Conservation (phyloP, 2,113 vertebrate genomes). For the Ciconia stormi region DNA sequence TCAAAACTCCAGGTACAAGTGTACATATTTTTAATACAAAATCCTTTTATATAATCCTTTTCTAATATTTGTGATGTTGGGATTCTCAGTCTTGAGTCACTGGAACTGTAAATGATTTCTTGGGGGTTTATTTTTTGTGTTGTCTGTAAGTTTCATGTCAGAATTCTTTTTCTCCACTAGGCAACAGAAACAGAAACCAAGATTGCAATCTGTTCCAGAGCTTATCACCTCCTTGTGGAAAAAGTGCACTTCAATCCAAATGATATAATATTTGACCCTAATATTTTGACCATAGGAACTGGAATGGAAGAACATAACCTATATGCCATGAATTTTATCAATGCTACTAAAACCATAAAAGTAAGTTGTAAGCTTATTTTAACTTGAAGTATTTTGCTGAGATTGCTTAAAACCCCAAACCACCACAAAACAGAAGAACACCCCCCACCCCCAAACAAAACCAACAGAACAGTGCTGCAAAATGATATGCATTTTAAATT, state of each 20-base stretch:
- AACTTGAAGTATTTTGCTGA: background rate
- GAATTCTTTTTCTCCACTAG: conserved; percentile 66
- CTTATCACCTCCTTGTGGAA: conserved; percentile 85
- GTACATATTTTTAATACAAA: background rate
- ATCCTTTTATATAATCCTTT: background rate
- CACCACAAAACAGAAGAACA: background rate
- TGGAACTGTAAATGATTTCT: background rate
- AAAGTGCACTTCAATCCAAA: conserved; percentile 87
- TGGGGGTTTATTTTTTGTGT: background rate
- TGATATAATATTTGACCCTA: conserved; percentile 98
- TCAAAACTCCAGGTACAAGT: background rate
- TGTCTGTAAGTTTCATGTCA: background rate
- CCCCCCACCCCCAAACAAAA: rapidly evolving
- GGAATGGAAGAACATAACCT: conserved; percentile 95
- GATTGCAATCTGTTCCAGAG: conserved; percentile 87
- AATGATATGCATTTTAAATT: background rate
- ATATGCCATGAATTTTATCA: conserved; percentile 91
- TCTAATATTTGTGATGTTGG: background rate
- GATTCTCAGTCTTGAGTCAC: background rate
- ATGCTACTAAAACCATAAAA: conserved; percentile 88
- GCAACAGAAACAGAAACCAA: conserved; percentile 89
- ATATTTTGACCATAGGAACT: conserved; percentile 96
- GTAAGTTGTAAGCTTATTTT: conserved; percentile 71
- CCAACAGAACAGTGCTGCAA: background rate
- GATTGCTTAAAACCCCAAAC: background rate